phyloP scores from a whole-genome alignment of 2,797 vertebrate species.

The Catharus ustulatus region DNA sequence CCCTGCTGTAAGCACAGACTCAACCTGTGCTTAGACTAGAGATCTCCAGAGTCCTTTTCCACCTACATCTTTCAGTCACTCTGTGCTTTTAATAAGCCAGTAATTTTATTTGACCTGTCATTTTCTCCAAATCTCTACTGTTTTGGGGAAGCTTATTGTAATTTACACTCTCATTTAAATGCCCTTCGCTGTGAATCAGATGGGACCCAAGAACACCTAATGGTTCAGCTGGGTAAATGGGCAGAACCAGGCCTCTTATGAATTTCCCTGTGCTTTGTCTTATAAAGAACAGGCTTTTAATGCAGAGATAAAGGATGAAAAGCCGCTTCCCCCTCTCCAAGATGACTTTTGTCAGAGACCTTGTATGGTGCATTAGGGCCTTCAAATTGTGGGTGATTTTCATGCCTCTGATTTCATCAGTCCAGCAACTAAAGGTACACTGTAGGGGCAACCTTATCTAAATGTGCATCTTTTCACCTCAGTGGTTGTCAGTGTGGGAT shows the following conservation, averaged over 20 bases:
- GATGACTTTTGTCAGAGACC: not conserved
- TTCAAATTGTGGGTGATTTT: not conserved
- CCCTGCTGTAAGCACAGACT: not conserved
- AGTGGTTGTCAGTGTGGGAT: not conserved
- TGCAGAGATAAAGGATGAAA: not conserved
- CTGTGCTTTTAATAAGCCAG: slow-evolving; percentile 45
- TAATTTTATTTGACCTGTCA: slow-evolving; percentile 56
- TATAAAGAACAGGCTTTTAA: not conserved
- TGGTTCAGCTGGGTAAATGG: not conserved
- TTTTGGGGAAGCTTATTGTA: slow-evolving; percentile 39
- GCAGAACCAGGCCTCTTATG: slow-evolving; percentile 1
- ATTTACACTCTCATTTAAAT: slow-evolving; percentile 44
- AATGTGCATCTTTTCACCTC: not conserved
- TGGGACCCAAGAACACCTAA: not conserved
- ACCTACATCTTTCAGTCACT: slow-evolving; percentile 27
- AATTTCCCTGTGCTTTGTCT: slow-evolving; percentile 27
- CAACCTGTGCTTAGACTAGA: slow-evolving; percentile 5
- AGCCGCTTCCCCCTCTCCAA: not conserved
- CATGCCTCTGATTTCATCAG: not conserved
- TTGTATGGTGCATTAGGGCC: not conserved
- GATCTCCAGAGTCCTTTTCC: slow-evolving; percentile 48
- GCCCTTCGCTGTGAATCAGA: slow-evolving; percentile 2
- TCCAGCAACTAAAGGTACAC: not conserved
- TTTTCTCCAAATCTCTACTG: slow-evolving; percentile 39
- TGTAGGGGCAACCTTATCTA: not conserved